These are phyloP conservation scores for Macroramphosus scolopax DNA, from an alignment of 2,797 vertebrate species.

Conservation along the genomic window DNA sequence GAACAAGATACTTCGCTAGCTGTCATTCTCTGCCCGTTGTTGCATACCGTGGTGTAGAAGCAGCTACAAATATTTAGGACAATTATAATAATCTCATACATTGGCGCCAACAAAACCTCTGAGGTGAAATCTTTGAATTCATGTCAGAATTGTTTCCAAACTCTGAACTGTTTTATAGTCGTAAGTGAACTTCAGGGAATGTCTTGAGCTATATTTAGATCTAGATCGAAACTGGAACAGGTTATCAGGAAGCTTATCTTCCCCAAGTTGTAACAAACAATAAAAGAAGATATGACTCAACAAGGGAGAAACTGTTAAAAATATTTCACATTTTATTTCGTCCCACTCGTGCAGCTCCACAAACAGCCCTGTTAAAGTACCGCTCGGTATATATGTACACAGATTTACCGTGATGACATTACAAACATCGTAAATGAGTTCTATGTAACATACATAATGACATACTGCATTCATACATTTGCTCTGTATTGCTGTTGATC, in stretches of 20 bases:
- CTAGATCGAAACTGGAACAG: too few relatives aligned
- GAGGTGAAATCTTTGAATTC: constrained; percentile 31
- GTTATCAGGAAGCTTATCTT: too few relatives aligned
- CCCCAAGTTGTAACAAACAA: too few relatives aligned
- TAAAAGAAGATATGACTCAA: constrained; percentile 9
- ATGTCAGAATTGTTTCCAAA: constrained; percentile 14
- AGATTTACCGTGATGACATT: constrained; percentile 54
- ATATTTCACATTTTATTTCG: constrained; percentile 79
- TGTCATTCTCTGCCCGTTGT: constrained; percentile 53
- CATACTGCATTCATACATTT: constrained; percentile 45
- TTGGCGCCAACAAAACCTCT: constrained; percentile 26
- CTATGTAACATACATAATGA: constrained; percentile 68
- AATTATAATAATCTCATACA: constrained; percentile 55
- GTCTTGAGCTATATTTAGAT: not conserved
- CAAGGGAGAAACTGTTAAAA: constrained; percentile 21
- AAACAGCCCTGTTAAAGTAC: constrained; percentile 54
- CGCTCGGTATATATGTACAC: constrained; percentile 32
- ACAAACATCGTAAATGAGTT: constrained; percentile 62
- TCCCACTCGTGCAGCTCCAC: constrained; percentile 54
- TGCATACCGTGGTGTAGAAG: constrained; percentile 59
- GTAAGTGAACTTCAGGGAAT: not conserved
- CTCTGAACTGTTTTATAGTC: constrained; percentile 10
- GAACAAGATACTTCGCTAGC: constrained; percentile 38
- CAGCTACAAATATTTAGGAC: constrained; percentile 57
- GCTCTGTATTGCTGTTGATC: constrained; percentile 48